Percentiles rank a stretch among this genome's conserved stretches.
Conservation (phyloP, 2,797 vertebrate species). For the Danio albolineatus region DNA sequence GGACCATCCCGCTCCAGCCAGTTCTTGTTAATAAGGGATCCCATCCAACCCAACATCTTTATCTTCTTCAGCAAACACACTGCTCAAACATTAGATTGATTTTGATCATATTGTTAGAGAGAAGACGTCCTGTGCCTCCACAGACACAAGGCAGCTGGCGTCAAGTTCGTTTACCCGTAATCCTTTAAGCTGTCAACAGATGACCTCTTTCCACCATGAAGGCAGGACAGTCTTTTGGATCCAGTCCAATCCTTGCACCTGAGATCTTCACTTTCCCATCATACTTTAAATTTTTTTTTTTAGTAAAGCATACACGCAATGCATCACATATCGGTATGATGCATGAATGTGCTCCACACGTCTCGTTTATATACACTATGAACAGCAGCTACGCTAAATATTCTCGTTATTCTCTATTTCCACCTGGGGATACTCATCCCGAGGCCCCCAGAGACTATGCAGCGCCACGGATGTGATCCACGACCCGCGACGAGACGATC, state of each 20-base stretch:
- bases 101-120: background rate
- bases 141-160: background rate
- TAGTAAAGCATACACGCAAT: no score
- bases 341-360: no score
- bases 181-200: slow-evolving; percentile 74
- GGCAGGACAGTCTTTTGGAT: slow-evolving; percentile 27
- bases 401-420: no score
- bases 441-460: no score
- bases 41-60: slow-evolving; percentile 73
- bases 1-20: slow-evolving; percentile 50
- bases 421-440: no score
- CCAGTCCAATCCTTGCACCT: background rate
- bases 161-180: slow-evolving; percentile 61
- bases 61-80: slow-evolving; percentile 53
- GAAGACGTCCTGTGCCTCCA: slow-evolving; percentile 1
- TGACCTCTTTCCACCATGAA: slow-evolving; percentile 52
- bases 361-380: no score
- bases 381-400: no score
- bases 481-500: no score
- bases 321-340: no score
- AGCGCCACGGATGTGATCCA: no score
- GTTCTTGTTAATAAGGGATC: slow-evolving; percentile 67
- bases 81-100: background rate
- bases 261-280: background rate
- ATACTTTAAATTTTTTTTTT: no score